A percentile compares a stretch with the other conserved stretches of the same genome.
phyloP scores from a whole-genome alignment of 2,797 vertebrate genomes.

The Lagorchestes hirsutus region DNA sequence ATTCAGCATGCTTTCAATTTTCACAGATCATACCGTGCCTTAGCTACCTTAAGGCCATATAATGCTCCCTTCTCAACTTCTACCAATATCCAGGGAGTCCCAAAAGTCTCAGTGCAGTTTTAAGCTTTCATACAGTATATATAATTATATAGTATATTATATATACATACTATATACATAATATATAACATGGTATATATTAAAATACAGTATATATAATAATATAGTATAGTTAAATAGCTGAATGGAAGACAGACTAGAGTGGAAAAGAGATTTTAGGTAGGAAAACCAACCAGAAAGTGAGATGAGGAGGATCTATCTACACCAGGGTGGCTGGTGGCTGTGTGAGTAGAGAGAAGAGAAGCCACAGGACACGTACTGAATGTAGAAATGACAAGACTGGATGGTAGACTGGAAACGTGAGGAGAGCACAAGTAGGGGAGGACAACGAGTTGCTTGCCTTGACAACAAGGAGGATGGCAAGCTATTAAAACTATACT shows the following conservation, averaged over 20 bases:
- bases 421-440: neutral
- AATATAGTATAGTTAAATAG: no score
- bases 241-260: neutral
- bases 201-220: no score
- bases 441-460: neutral
- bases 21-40: neutral
- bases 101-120: neutral
- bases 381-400: no score
- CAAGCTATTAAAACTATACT: neutral
- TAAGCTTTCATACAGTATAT: neutral
- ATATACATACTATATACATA: no score
- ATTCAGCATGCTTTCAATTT: neutral
- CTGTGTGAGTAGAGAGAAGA: no score
- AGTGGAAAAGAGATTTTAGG: neutral
- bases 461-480: neutral
- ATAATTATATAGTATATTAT: no score
- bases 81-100: neutral
- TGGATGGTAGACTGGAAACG: no score
- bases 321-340: neutral
- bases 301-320: neutral
- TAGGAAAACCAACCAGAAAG: rapidly evolving
- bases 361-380: neutral
- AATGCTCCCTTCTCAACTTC: neutral
- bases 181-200: no score
- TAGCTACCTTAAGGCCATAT: neutral